Evolutionary conservation across 1,140 invertebrate genomes (phyloP).

Genomic region (Amphibalanus amphitrite): DNA sequence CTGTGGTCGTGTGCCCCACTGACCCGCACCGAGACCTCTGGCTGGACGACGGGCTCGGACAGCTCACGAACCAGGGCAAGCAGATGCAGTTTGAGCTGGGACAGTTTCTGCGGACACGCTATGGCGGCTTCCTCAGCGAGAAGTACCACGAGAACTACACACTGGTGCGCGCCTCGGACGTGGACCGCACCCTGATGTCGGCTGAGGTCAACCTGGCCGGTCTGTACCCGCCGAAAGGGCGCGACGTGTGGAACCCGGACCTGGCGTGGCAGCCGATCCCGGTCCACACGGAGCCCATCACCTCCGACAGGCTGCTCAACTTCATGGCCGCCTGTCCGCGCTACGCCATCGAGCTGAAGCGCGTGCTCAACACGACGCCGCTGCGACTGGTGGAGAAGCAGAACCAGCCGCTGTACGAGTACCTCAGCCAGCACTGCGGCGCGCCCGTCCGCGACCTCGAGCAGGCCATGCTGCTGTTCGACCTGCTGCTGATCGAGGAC

Average conservation of each 20-base stretch:
- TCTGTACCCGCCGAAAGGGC: slow-evolving; percentile 11
- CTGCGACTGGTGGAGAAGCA: not conserved
- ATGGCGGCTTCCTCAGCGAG: slow-evolving; percentile 5
- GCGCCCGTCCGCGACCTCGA: not conserved
- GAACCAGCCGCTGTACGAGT: not conserved
- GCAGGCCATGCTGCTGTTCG: not conserved
- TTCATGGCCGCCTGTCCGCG: not conserved
- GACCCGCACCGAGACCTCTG: slow-evolving; percentile 43
- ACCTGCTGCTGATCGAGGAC: not conserved
- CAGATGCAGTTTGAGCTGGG: slow-evolving; percentile 13
- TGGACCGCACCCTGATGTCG: slow-evolving; percentile 30
- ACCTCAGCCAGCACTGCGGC: not conserved
- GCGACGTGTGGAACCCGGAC: slow-evolving; percentile 6
- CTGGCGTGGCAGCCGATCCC: slow-evolving; percentile 13
- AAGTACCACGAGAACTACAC: slow-evolving; percentile 20
- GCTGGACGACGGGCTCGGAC: slow-evolving; percentile 53
- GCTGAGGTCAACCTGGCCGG: slow-evolving; percentile 19
- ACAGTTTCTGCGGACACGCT: slow-evolving; percentile 8
- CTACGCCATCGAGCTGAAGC: not conserved
- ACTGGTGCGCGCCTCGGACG: slow-evolving; percentile 24
- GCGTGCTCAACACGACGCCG: not conserved
- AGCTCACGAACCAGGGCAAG: slow-evolving; percentile 45
- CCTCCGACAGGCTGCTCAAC: not conserved
- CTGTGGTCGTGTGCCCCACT: slow-evolving; percentile 43
- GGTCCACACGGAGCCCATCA: slow-evolving; percentile 10